Evolutionary conservation across 1,140 invertebrate species (phyloP).

Genomic region (Phenacoccus solenopsis): DNA sequence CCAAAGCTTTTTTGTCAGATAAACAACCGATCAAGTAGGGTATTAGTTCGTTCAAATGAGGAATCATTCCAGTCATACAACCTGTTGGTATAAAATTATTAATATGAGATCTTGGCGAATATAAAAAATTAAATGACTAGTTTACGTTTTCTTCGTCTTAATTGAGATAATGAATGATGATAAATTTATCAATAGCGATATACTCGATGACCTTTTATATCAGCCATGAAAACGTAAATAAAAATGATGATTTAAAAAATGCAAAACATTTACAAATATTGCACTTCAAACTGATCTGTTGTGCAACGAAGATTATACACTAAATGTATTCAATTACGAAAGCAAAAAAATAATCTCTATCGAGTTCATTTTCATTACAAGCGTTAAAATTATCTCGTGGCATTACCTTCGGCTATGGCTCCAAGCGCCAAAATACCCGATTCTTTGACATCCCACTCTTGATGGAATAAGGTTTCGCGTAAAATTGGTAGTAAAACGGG

Average conservation of each 20-base stretch:
- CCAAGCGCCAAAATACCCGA: slow-evolving; percentile 90
- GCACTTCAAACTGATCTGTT: too few relatives aligned
- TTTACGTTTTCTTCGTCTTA: too few relatives aligned
- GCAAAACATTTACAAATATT: too few relatives aligned
- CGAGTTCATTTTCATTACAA: too few relatives aligned
- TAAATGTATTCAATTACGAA: slow-evolving; percentile 1
- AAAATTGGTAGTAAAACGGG: slow-evolving; percentile 90
- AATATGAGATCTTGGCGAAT: too few relatives aligned
- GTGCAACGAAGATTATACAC: slow-evolving; percentile 13
- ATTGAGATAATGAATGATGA: too few relatives aligned
- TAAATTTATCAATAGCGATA: too few relatives aligned
- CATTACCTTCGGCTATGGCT: slow-evolving; percentile 87
- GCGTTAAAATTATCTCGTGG: background rate
- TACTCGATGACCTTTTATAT: too few relatives aligned
- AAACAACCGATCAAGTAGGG: slow-evolving; percentile 90
- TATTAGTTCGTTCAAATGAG: slow-evolving; percentile 87
- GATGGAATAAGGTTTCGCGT: slow-evolving; percentile 91
- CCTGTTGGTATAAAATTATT: slow-evolving; percentile 36
- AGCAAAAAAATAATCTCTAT: too few relatives aligned
- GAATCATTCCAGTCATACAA: slow-evolving; percentile 94
- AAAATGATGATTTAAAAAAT: too few relatives aligned
- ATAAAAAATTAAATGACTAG: too few relatives aligned
- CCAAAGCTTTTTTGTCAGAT: slow-evolving; percentile 88
- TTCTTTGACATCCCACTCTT: slow-evolving; percentile 94
- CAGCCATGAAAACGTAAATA: too few relatives aligned